phyloP scores from a whole-genome alignment of 2,888 invertebrate genomes.

The Aspidapion aeneum region DNA sequence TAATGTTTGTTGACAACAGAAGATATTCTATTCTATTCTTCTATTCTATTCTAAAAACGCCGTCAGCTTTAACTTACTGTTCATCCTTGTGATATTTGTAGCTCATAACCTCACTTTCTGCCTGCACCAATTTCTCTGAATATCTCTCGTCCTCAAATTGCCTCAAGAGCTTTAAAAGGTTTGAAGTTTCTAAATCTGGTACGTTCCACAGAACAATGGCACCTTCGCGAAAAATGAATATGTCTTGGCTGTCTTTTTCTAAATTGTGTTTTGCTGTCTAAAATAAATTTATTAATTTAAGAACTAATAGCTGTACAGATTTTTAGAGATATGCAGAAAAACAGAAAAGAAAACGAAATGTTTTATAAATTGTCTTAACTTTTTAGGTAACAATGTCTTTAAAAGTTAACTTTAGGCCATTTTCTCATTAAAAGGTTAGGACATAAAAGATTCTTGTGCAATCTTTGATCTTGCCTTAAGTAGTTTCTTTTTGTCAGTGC shows the following conservation, averaged over 20 bases:
- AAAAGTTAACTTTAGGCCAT: too few relatives aligned
- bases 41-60: too few relatives aligned
- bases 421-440: too few relatives aligned
- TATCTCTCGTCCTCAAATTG: slow-evolving; percentile 69
- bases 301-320: neutral
- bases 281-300: neutral
- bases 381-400: too few relatives aligned
- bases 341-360: neutral
- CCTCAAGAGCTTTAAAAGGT: slow-evolving; percentile 70
- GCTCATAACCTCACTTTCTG: slow-evolving; percentile 81
- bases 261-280: slow-evolving; percentile 72
- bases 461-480: too few relatives aligned
- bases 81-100: slow-evolving; percentile 62
- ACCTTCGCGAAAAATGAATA: slow-evolving; percentile 90
- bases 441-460: too few relatives aligned
- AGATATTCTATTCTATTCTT: too few relatives aligned
- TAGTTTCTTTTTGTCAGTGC: too few relatives aligned
- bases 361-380: too few relatives aligned
- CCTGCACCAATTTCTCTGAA: slow-evolving; percentile 60
- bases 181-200: slow-evolving; percentile 72
- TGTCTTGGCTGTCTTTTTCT: slow-evolving; percentile 72
- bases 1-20: too few relatives aligned
- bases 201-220: slow-evolving; percentile 91
- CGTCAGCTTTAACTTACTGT: too few relatives aligned
- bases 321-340: neutral